These are phyloP conservation scores for Gisinianus flammeolus DNA, from an alignment of 2,888 invertebrate species.

Conservation along the genomic window DNA sequence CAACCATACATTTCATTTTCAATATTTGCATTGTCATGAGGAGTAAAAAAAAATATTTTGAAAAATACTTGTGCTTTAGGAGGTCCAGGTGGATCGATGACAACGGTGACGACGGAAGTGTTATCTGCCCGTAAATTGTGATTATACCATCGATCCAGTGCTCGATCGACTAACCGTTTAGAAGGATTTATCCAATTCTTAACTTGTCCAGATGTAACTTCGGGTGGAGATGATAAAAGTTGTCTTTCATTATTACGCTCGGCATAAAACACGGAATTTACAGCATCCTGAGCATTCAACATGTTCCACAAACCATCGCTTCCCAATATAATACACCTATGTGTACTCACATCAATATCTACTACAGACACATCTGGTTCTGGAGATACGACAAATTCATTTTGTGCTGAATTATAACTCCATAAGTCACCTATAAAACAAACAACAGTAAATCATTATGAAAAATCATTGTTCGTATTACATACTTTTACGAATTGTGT, in stretches of 20 bases:
- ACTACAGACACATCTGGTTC: slow-evolving; percentile 93
- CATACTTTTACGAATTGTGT: too few species aligned
- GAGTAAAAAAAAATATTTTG: not conserved
- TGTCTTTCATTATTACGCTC: slow-evolving; percentile 75
- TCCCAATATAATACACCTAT: slow-evolving; percentile 87
- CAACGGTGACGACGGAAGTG: slow-evolving; percentile 89
- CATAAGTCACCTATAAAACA: slow-evolving; percentile 84
- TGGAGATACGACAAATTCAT: slow-evolving; percentile 96
- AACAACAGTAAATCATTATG: too few species aligned
- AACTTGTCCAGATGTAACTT: slow-evolving; percentile 51
- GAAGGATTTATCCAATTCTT: slow-evolving; percentile 85
- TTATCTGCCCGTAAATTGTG: slow-evolving; percentile 93
- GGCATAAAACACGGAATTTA: slow-evolving; percentile 80
- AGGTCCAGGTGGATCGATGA: slow-evolving; percentile 88
- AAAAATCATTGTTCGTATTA: too few species aligned
- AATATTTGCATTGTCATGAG: not conserved
- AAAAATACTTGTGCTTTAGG: slow-evolving; percentile 65
- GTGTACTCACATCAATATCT: slow-evolving; percentile 75
- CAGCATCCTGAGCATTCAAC: slow-evolving; percentile 81
- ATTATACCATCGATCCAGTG: slow-evolving; percentile 74
- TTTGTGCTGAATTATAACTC: slow-evolving; percentile 91
- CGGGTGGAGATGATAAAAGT: slow-evolving; percentile 46
- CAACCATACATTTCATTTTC: too few species aligned
- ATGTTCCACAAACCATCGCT: slow-evolving; percentile 98
- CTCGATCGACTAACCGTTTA: slow-evolving; percentile 82